Base-by-base conservation (phyloP, 1,140 invertebrate genomes). In the Parasteatoda tepidariorum region DNA sequence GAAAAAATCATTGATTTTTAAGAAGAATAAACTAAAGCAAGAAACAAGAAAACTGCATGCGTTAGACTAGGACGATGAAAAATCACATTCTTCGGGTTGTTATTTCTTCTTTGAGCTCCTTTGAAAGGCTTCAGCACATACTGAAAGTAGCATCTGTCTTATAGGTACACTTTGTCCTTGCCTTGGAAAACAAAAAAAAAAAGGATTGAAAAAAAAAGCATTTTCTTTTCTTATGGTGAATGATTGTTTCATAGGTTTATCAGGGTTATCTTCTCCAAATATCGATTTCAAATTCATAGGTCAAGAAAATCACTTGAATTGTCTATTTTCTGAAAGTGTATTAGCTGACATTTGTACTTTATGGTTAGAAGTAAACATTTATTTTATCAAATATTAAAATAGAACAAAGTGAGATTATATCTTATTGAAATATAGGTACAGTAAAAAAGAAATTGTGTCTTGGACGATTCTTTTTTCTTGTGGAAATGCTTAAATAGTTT, bases 61-160 rank as follows among this genome's bases (percentile, higher is more conserved):
- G 24, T 76, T 64, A 28, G 59, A 41, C 34, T 9, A 76, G 30
- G 73, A 76, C 59, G 38, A 76, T 76, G 59, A 76, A 76, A 76
- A 76, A 76, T 76, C 34, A 55, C 59, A 30, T 76, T 76, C 28
- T 38, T 31, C 24, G 18, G 41, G 15, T 18, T 57, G 31, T 48
- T 76, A 48, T 74, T 76, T 54, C 24, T 76, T 54, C 33, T 55
- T 41, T 5, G 74, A 64, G 28, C n/a, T 76, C 38, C 48, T 33
- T 62, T 33, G n/a, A 18, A n/a, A 61, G 57, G 28, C 68, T 71
- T 24, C 30, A 13, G 13, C 26, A 68, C 22, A 59, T 74, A 57
- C 31, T 34, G 55, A 74, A 61, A 61, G 33, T 18, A 30, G 38
- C 59, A 76, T 64, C 38, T 61, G 30, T 74, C 71, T 74, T 61